phyloP scores from a whole-genome alignment of 2,113 vertebrate genomes.

The Stegostoma tigrinum region DNA sequence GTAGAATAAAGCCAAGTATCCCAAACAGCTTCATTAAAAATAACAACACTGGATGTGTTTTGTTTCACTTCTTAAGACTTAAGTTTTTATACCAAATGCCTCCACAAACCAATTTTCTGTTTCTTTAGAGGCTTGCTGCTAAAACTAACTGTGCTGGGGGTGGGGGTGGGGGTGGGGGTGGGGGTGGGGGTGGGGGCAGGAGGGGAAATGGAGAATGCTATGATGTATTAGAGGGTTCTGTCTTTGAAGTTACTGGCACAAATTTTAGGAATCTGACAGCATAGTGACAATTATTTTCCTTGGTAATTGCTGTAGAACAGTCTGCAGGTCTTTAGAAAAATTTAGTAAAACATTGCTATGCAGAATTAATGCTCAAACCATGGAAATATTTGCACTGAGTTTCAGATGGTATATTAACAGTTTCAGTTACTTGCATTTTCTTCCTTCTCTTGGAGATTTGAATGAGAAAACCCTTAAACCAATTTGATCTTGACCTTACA shows the following conservation, averaged over 20 bases:
- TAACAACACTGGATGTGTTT: neutral
- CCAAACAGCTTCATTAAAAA: neutral
- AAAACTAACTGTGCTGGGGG: neutral
- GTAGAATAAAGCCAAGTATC: neutral
- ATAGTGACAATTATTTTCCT: neutral
- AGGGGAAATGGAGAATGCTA: too few species aligned
- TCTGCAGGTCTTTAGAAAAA: neutral
- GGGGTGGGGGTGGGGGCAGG: too few species aligned
- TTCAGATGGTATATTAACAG: neutral
- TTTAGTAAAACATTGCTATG: neutral
- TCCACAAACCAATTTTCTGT: neutral
- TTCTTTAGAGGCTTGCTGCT: neutral
- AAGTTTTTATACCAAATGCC: neutral
- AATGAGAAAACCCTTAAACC: neutral
- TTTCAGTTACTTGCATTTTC: neutral
- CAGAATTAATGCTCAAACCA: neutral
- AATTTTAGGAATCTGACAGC: neutral
- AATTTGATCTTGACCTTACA: neutral
- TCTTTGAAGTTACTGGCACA: neutral
- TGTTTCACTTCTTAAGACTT: neutral
- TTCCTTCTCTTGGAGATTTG: neutral
- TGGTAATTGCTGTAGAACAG: neutral
- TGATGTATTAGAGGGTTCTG: neutral
- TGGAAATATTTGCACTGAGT: neutral
- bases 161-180: too few species aligned